Evolutionary conservation across 2,888 invertebrate species (phyloP).

Genomic region (Aphodius sticticus): DNA sequence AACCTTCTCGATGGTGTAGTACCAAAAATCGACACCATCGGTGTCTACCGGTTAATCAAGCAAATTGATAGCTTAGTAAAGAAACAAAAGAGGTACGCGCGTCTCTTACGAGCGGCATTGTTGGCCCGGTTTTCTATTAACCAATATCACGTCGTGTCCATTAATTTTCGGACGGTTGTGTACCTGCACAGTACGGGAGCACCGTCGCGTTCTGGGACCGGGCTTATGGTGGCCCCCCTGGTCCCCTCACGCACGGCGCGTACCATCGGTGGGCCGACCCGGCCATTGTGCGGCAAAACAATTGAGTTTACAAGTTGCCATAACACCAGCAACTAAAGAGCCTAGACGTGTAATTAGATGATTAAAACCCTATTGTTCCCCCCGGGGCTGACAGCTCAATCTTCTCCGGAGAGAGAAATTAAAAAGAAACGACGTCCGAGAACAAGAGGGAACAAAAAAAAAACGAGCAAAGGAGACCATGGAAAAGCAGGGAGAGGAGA

Average conservation of each 20-base stretch:
- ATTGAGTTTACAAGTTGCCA: conserved; percentile 51
- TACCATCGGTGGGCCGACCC: background rate
- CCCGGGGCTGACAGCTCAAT: conserved; percentile 59
- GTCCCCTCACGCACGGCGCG: background rate
- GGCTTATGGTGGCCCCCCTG: background rate
- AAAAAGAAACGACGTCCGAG: conserved; percentile 44
- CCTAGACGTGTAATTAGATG: conserved; percentile 60
- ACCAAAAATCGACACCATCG: background rate
- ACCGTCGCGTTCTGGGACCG: background rate
- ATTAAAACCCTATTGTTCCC: conserved; percentile 60
- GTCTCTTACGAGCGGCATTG: background rate
- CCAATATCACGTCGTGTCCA: background rate
- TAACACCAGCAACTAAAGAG: conserved; percentile 56
- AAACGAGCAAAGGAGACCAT: conserved; percentile 28
- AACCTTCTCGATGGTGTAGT: background rate
- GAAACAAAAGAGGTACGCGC: background rate
- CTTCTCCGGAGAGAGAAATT: conserved; percentile 44
- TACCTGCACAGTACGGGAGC: background rate
- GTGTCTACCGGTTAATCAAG: background rate
- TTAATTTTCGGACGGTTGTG: background rate
- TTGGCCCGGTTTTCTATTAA: background rate
- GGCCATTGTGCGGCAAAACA: conserved; percentile 39
- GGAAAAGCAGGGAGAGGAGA: conserved; percentile 44
- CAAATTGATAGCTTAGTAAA: background rate
- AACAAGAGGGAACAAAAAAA: conserved; percentile 21